phyloP scores from a whole-genome alignment of 2,888 invertebrate genomes.

The Leptothorax acervorum region DNA sequence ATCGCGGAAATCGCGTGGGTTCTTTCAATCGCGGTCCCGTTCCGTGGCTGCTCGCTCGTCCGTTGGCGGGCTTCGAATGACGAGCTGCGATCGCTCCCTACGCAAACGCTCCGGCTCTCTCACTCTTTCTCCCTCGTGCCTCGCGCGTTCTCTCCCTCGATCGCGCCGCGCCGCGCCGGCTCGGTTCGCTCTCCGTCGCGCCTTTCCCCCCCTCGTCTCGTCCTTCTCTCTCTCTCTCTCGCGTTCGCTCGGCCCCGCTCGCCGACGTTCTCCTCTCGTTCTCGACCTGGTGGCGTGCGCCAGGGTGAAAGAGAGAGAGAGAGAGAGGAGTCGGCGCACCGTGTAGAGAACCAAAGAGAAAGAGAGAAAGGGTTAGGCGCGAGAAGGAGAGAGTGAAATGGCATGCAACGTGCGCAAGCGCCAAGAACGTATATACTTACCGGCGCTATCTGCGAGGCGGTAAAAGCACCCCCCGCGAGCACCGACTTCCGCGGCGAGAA shows the following conservation, averaged over 20 bases:
- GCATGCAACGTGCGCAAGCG: slow-evolving; percentile 69
- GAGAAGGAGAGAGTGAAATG: slow-evolving; percentile 38
- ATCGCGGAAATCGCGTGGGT: slow-evolving; percentile 72
- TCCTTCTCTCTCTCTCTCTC: slow-evolving; percentile 47
- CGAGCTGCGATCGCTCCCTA: slow-evolving; percentile 81
- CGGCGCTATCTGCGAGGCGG: slow-evolving; percentile 75
- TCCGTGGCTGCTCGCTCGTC: slow-evolving; percentile 84
- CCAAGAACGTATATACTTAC: slow-evolving; percentile 73
- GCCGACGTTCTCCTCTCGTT: slow-evolving; percentile 59
- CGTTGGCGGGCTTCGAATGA: slow-evolving; percentile 85
- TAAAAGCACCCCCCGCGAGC: slow-evolving; percentile 75
- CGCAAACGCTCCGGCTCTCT: slow-evolving; percentile 72
- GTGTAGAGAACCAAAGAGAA: not conserved
- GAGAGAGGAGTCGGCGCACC: slow-evolving; percentile 21
- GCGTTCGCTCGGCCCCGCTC: slow-evolving; percentile 46
- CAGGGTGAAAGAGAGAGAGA: slow-evolving; percentile 22
- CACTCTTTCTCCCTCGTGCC: slow-evolving; percentile 66
- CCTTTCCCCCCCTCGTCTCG: slow-evolving; percentile 19
- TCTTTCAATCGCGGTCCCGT: slow-evolving; percentile 79
- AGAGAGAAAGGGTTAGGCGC: not conserved
- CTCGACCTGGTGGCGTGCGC: slow-evolving; percentile 55
- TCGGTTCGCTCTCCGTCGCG: slow-evolving; percentile 36
- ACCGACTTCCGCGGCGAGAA: slow-evolving; percentile 74
- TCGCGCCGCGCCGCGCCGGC: slow-evolving; percentile 53
- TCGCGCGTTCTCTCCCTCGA: slow-evolving; percentile 62